Evolutionary conservation across 2,113 vertebrate species (phyloP), one percentile per base, ranked within the genome.

Genomic region (Pholis gunnellus): DNA sequence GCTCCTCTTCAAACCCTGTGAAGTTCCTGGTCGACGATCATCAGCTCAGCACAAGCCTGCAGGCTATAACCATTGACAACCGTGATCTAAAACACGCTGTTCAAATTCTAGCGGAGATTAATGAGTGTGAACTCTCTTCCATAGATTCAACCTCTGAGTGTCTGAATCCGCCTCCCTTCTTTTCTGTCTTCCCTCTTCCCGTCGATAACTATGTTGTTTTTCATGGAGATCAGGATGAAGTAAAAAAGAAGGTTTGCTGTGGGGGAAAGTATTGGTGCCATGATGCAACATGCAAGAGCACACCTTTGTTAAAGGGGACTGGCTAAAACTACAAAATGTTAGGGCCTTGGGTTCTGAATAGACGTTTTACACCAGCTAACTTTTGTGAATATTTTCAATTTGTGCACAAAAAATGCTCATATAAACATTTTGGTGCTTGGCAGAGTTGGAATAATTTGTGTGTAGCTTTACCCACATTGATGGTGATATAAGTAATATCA

Each of bases 171-270:
- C 46, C 27, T 61, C 25, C 34, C 5, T 18, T 48, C 44, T 63
- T 38, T 66, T 77, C 22, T 34, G 22, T 72, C 57, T 83, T 75
- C 46, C 27, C 57, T 86, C 76, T 67, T 52, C 59, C 61, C 63
- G 29, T 85, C 63, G 67, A 54, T 79, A 65, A 40, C 78, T 83
- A 63, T 80, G 50, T 57, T 87, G 54, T 56, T 81, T 87, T 71
- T 71, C 71, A 82, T 77, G 64, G 52, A 84, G 72, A 86, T 84
- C 72, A 50, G 72, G 70, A 42, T 61, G 25, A 83, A 81, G 79
- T 31, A 15, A 69, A 65, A 69, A 67, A 20, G 78, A 9, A 34
- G 6, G 34, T 1, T 44, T 29, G 31, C 42, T 70, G 67, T 76
- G 40, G 50, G 50, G 9, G 63, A 72, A 22, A 40, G 36, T 50